These are phyloP conservation scores for Corvus cornix DNA, from an alignment of 2,113 vertebrate genomes.

Conservation along the genomic window DNA sequence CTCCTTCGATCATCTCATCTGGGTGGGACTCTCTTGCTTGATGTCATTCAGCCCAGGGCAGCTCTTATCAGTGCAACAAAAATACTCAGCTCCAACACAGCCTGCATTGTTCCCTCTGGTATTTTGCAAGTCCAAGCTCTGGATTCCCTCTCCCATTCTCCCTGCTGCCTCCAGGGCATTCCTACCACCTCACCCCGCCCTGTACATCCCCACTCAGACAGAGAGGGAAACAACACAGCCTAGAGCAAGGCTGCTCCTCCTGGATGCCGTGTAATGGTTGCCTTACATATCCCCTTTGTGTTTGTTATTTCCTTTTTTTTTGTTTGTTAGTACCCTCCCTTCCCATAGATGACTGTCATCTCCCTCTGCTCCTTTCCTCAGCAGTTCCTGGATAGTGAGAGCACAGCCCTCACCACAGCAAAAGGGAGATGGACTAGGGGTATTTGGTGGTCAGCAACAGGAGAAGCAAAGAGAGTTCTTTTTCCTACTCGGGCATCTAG, in stretches of 20 bases:
- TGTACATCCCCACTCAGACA: neutral
- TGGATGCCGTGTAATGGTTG: fast-evolving
- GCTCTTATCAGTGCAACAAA: neutral
- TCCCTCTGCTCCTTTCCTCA: neutral
- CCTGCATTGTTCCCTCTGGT: neutral
- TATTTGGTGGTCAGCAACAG: neutral
- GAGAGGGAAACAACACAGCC: neutral
- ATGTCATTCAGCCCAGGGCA: neutral
- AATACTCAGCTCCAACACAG: neutral
- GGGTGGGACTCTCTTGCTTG: neutral
- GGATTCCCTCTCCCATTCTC: neutral
- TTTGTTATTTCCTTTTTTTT: neutral
- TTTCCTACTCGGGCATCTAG: neutral
- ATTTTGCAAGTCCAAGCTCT: neutral
- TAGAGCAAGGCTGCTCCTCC: neutral
- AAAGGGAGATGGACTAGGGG: neutral
- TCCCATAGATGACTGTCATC: neutral
- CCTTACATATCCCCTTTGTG: neutral
- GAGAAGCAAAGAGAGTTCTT: neutral
- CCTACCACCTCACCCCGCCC: neutral
- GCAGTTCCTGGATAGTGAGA: neutral
- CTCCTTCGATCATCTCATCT: neutral
- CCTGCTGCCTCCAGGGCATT: fast-evolving
- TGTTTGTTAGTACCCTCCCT: neutral
- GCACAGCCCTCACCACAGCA: neutral